Evolutionary conservation across 2,113 vertebrate genomes (phyloP), one percentile per base, ranked within the genome.

Genomic region (Scopus umbretta): DNA sequence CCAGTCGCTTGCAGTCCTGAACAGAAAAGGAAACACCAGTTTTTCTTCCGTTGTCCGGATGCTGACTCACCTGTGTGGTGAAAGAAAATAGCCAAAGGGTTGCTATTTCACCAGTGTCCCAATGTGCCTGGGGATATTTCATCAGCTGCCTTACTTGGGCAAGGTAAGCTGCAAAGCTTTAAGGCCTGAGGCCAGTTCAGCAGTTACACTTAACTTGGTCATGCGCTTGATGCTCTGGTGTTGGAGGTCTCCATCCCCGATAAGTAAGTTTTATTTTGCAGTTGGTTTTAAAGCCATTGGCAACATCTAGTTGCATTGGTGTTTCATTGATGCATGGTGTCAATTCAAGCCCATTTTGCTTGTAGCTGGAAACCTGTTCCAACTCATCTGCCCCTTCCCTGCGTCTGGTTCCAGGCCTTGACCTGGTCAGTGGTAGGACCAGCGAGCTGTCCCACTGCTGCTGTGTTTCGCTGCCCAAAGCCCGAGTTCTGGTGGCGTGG

Each of bases 21-120:
- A 72, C 91, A 96, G 95, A 94, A 97, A 95, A 95, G 72, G 94
- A 95, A 97, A 97, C 45, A 53, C 25, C 63, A 62, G 34, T 90
- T 96, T 93, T 88, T 26, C 75, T 83, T 70, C 80, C n/a, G 7
- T 7, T 11, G 34, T 76, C 91, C 86, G 92, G 95, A 94, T 95
- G 91, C 94, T 96, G 95, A 97, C 88, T 97, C 96, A 97, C 96
- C 92, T 96, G 96, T 83, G 96, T 58, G 88, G 95, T 70, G 72
- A 80, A 75, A 74, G 94, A 52, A 92, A 95, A 88, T 87, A 97
- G 88, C 94, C 92, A 53, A 74, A 68, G 80, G 50, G 80, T 7
- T 80, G 63, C 71, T 62, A 50, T 50, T 83, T 53, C 82, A 16
- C 82, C 62, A 68, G 8, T 34, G 71, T 79, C 85, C 88, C 85